Evolutionary conservation across 2,797 vertebrate genomes (phyloP).

Genomic region (Varecia variegata): DNA sequence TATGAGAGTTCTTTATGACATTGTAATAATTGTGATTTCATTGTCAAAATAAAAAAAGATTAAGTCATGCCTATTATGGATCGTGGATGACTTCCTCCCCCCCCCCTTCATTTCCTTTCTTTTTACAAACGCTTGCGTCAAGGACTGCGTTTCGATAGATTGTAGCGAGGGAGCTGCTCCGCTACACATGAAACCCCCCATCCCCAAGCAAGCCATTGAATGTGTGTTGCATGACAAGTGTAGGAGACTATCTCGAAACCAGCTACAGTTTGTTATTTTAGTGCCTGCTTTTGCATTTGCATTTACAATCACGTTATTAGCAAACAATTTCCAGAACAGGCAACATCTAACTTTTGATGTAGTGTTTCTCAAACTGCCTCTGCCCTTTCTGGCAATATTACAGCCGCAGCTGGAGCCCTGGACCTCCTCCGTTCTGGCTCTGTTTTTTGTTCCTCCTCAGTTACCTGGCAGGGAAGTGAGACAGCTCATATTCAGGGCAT

Average conservation of each 20-base stretch:
- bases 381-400: not conserved
- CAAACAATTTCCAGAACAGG: not conserved
- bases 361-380: not conserved
- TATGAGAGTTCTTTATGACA: not conserved
- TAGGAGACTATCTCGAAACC: not conserved
- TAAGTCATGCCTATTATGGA: not conserved
- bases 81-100: not conserved
- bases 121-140: not conserved
- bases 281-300: not conserved
- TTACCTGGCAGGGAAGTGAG: not conserved
- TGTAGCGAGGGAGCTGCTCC: not conserved
- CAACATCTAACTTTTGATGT: not conserved
- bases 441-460: not conserved
- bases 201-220: not conserved
- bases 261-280: not conserved
- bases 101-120: not conserved
- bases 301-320: not conserved
- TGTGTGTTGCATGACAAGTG: not conserved
- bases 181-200: not conserved
- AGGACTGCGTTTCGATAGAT: not conserved
- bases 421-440: accelerated
- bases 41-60: not conserved
- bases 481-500: not conserved
- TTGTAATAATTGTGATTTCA: not conserved
- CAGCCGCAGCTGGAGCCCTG: not conserved